Evolutionary conservation across 2,113 vertebrate species (phyloP).

Genomic region (Aegotheles bennettii): DNA sequence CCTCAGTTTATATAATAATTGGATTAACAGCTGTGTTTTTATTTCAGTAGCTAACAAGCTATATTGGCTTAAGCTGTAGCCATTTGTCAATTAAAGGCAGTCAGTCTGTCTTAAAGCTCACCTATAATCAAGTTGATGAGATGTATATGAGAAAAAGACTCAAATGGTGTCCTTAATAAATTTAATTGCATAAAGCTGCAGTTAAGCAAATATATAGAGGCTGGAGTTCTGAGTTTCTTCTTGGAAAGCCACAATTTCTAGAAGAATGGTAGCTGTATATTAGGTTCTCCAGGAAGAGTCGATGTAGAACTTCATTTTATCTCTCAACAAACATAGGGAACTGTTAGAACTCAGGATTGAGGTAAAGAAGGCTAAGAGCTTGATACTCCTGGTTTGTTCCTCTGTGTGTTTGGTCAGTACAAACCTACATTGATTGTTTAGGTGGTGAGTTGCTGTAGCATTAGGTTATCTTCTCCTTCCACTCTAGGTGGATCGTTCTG

Average conservation of each 20-base stretch:
- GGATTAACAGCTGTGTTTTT: not conserved
- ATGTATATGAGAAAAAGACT: not conserved
- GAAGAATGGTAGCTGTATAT: not conserved
- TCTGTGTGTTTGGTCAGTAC: rapidly evolving
- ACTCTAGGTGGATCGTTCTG: not conserved
- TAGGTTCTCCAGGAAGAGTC: not conserved
- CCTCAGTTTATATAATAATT: not conserved
- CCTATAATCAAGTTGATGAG: not conserved
- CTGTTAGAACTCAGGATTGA: not conserved
- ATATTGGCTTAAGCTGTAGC: not conserved
- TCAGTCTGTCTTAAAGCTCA: not conserved
- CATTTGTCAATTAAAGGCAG: not conserved
- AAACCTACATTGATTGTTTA: not conserved
- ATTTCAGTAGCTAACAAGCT: not conserved
- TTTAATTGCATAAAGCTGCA: not conserved
- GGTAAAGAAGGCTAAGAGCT: not conserved
- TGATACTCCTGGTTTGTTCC: not conserved
- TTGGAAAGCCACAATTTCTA: not conserved
- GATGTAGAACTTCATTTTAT: not conserved
- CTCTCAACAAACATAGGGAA: not conserved
- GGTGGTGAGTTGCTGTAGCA: not conserved
- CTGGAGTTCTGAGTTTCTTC: not conserved
- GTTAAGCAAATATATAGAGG: not conserved
- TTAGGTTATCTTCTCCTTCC: not conserved
- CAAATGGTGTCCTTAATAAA: not conserved